Evolutionary conservation across 2,888 invertebrate genomes (phyloP).

Genomic region (Eucriotettix oculatus): DNA sequence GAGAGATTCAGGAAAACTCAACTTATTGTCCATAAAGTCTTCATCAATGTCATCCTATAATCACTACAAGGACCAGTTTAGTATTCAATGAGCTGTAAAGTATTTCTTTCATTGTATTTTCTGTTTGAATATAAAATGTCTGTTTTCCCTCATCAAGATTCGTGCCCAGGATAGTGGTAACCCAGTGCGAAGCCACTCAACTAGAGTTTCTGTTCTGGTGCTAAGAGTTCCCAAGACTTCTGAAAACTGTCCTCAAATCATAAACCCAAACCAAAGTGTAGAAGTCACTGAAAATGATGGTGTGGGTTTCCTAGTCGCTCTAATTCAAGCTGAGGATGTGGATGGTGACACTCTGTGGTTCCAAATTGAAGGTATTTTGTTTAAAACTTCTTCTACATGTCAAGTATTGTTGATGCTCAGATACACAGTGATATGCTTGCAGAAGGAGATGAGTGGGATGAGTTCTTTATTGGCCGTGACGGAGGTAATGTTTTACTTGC

Average conservation of each 20-base stretch:
- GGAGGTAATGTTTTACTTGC: slow-evolving; percentile 78
- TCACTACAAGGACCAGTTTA: too few relatives aligned
- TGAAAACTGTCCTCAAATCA: slow-evolving; percentile 42
- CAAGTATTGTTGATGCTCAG: too few relatives aligned
- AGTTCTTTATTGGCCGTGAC: slow-evolving; percentile 71
- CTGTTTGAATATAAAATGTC: too few relatives aligned
- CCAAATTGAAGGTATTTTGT: slow-evolving; percentile 61
- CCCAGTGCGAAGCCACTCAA: slow-evolving; percentile 54
- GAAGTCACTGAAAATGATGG: slow-evolving; percentile 71
- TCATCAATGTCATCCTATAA: too few relatives aligned
- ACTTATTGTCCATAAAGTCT: too few relatives aligned
- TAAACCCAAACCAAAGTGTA: slow-evolving; percentile 46
- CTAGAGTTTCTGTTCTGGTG: slow-evolving; percentile 55
- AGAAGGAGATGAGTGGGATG: slow-evolving; percentile 69
- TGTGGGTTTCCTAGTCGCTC: slow-evolving; percentile 71
- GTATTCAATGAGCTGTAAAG: neutral
- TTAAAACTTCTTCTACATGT: too few relatives aligned
- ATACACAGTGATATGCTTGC: slow-evolving; percentile 12
- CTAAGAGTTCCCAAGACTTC: slow-evolving; percentile 40
- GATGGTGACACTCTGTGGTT: slow-evolving; percentile 84
- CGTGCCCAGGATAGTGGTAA: slow-evolving; percentile 68
- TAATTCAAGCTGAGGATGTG: slow-evolving; percentile 70
- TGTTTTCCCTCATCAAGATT: slow-evolving; percentile 31
- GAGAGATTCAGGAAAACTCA: too few relatives aligned
- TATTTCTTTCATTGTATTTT: neutral